Evolutionary conservation across 2,797 vertebrate species (phyloP).

Genomic region (Sebastes glaucus): DNA sequence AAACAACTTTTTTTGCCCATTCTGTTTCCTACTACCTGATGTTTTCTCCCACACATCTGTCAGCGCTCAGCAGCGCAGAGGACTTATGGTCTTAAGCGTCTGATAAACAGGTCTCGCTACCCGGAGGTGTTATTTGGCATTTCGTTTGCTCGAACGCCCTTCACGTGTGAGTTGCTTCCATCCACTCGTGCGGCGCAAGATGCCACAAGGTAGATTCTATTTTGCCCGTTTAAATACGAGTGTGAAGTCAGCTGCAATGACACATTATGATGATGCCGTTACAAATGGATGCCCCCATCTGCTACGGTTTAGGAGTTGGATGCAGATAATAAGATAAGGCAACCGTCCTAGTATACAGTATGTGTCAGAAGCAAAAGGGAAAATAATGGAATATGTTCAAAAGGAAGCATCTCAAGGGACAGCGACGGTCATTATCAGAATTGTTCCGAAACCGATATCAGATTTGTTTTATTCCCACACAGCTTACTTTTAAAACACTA

Average conservation of each 20-base stretch:
- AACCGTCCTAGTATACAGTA: background rate
- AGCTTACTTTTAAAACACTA: conserved; percentile 16
- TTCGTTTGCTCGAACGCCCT: conserved; percentile 22
- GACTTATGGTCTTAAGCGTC: conserved; percentile 17
- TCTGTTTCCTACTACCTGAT: background rate
- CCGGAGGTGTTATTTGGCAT: conserved; percentile 41
- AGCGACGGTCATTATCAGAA: background rate
- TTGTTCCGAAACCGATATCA: background rate
- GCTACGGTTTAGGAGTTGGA: conserved; percentile 21
- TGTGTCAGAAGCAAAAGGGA: conserved; percentile 4
- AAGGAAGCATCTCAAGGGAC: conserved; percentile 4
- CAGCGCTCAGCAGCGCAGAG: conserved; percentile 8
- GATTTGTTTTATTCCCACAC: background rate
- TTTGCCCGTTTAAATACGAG: conserved; percentile 2
- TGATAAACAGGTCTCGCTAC: conserved; percentile 40
- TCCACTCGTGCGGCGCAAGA: conserved; percentile 5
- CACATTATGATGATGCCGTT: conserved; percentile 16
- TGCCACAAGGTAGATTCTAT: conserved; percentile 30
- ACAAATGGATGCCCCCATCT: conserved; percentile 42
- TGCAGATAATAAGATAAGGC: background rate
- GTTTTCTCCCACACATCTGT: conserved; percentile 55
- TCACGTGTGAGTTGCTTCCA: conserved; percentile 31
- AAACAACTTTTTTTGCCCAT: background rate
- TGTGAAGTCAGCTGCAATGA: conserved; percentile 45
- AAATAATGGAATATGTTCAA: conserved; percentile 7